Conservation (phyloP, 2,888 invertebrate genomes). For the Labia minor region DNA sequence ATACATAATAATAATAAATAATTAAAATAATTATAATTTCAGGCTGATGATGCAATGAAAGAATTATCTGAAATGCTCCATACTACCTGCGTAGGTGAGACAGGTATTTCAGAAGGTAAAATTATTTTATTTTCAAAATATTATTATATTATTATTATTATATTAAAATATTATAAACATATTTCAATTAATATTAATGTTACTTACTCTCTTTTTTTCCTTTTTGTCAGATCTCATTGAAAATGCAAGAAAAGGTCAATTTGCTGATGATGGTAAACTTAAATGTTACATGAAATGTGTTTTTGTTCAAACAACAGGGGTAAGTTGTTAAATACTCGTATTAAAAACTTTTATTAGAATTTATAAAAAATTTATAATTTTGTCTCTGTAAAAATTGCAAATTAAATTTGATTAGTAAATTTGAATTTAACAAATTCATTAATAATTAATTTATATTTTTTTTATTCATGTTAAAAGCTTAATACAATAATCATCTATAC, state of each 20-base stretch:
- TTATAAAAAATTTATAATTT: too few species aligned
- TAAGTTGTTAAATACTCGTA: too few species aligned
- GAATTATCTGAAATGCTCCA: constrained; percentile 25
- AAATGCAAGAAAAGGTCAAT: constrained; percentile 27
- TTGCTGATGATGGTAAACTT: constrained; percentile 27
- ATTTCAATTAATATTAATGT: neutral
- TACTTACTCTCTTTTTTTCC: too few species aligned
- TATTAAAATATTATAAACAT: neutral
- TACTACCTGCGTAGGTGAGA: constrained; percentile 27
- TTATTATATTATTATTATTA: constrained; percentile 18
- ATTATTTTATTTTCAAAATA: neutral
- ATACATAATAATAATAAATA: too few species aligned
- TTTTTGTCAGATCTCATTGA: constrained; percentile 27
- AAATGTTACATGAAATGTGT: constrained; percentile 32
- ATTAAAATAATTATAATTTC: neutral
- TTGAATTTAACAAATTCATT: too few species aligned
- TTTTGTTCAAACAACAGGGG: constrained; percentile 29
- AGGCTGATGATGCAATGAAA: constrained; percentile 20
- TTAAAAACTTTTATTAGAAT: too few species aligned
- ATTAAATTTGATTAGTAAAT: too few species aligned
- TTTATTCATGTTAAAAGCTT: too few species aligned
- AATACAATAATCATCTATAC: too few species aligned
- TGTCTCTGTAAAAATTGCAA: too few species aligned
- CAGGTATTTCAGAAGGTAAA: constrained; percentile 26
- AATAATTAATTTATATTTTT: too few species aligned